Evolutionary conservation across 2,113 vertebrate species (phyloP).

Genomic region (Orcinus orca): DNA sequence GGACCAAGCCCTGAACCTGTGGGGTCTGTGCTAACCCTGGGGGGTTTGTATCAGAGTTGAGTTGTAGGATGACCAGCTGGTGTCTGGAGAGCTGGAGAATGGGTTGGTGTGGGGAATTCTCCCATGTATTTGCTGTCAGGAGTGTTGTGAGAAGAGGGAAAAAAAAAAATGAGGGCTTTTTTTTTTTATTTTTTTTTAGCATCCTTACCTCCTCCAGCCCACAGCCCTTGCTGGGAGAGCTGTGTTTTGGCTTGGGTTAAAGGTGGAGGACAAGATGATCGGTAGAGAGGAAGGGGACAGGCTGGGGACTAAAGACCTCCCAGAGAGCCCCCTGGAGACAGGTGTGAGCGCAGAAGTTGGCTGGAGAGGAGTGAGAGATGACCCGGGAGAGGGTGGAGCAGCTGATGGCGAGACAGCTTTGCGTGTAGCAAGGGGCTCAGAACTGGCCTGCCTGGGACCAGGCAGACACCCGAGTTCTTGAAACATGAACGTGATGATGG

Average conservation of each 20-base stretch:
- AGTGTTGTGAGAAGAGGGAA: neutral
- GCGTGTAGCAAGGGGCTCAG: neutral
- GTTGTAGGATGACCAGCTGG: too few relatives aligned
- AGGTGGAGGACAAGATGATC: neutral
- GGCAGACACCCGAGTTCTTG: neutral
- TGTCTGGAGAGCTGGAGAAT: neutral
- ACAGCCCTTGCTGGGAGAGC: neutral
- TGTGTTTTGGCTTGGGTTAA: neutral
- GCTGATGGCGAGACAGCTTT: accelerated
- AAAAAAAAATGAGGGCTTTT: neutral
- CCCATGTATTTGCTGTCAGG: neutral
- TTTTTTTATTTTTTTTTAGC: neutral
- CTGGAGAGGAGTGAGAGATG: neutral
- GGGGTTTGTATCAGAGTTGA: neutral
- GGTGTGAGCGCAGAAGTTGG: neutral
- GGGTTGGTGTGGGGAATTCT: neutral
- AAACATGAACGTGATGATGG: neutral
- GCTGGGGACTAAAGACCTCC: neutral
- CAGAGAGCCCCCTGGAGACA: neutral
- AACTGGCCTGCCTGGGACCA: too few relatives aligned
- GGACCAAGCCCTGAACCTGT: neutral
- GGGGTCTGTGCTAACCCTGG: neutral
- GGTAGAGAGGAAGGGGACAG: neutral
- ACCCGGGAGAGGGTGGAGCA: too few relatives aligned
- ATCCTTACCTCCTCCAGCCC: neutral